Base-by-base conservation (phyloP, 2,797 vertebrate species). In the Thalassophryne amazonica region DNA sequence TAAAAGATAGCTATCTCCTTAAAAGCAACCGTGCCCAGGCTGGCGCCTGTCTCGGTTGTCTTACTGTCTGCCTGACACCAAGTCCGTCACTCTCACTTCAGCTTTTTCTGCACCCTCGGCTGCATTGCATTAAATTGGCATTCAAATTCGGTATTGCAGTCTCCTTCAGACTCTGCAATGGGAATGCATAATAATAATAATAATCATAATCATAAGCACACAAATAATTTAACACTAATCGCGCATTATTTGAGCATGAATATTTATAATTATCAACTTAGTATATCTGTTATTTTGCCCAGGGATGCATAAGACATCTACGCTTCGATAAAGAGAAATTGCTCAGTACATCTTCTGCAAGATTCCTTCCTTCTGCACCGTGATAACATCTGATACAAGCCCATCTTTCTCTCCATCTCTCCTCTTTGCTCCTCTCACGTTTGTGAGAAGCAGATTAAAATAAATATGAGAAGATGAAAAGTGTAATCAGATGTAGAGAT, bases 211-310 rank as follows among this genome's bases (percentile, higher is more conserved):
- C 49, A 57, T 48, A 69, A 57, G 39, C 19, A 49, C 55, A 54
- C 48, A 60, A 72, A 64, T 60, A 42, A 60, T 67, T 70, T 58
- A 28, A 45, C 43, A 65, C 75, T 55, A 69, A 73, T 69, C 46
- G 59, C 61, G 22, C 43, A 52, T 47, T 58, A 53, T 73, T 72
- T 66, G 58, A 62, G 42, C 42, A 53, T 77, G 45, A 82, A 81
- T 77, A 71, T 67, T 66, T 40, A 54, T 60, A 56, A 67, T 58
- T 32, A 78, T 76, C 47, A 73, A 52, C 57, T 57, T 68, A 59
- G 56, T 61, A 56, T 90, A 90, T 92, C 88, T 91, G 90, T 91
- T 91, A 89, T 90, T 91, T 90, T 88, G 92, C 75, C 63, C 12
- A 27, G 52, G 66, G 76, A 22, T 43, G 21, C 21, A 3, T 32